Percentiles rank a stretch among this genome's conserved stretches.
Conservation (phyloP, 2,888 invertebrate genomes). For the Cheilosia urbana region DNA sequence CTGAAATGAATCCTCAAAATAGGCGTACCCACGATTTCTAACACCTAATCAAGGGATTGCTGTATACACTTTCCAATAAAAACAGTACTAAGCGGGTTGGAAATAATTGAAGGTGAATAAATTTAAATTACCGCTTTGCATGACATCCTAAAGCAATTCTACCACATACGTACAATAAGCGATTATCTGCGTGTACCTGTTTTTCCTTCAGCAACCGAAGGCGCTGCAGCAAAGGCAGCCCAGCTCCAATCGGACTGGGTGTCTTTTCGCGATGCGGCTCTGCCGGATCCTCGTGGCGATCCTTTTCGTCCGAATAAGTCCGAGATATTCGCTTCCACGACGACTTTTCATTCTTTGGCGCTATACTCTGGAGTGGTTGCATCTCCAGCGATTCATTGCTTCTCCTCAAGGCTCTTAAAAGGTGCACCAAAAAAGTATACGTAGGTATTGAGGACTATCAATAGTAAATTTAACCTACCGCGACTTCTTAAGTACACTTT, state of each 20-base stretch:
- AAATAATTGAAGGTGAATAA: conserved; percentile 48
- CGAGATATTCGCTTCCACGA: conserved; percentile 89
- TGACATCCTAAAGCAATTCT: conserved; percentile 60
- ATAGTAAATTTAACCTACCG: conserved; percentile 83
- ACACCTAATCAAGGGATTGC: conserved; percentile 36
- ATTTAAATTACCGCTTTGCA: conserved; percentile 62
- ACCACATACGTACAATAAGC: conserved; percentile 46
- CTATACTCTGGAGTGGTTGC: conserved; percentile 85
- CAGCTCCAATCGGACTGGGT: conserved; percentile 92
- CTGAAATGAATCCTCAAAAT: too few relatives aligned
- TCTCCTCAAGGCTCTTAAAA: conserved; percentile 78
- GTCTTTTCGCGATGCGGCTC: conserved; percentile 84
- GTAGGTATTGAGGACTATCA: neutral
- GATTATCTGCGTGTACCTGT: conserved; percentile 85
- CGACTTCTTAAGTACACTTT: conserved; percentile 86
- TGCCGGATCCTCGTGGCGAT: conserved; percentile 84
- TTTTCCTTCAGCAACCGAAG: conserved; percentile 93
- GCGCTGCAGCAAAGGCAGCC: conserved; percentile 91
- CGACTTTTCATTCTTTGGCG: conserved; percentile 85
- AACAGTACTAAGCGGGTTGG: conserved; percentile 54
- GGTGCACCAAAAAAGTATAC: conserved; percentile 20
- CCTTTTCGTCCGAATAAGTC: conserved; percentile 89
- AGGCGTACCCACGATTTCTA: neutral
- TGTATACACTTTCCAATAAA: conserved; percentile 25
- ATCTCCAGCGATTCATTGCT: conserved; percentile 88